phyloP scores from a whole-genome alignment of 2,113 vertebrate species.

The Atlantisia rogersi region DNA sequence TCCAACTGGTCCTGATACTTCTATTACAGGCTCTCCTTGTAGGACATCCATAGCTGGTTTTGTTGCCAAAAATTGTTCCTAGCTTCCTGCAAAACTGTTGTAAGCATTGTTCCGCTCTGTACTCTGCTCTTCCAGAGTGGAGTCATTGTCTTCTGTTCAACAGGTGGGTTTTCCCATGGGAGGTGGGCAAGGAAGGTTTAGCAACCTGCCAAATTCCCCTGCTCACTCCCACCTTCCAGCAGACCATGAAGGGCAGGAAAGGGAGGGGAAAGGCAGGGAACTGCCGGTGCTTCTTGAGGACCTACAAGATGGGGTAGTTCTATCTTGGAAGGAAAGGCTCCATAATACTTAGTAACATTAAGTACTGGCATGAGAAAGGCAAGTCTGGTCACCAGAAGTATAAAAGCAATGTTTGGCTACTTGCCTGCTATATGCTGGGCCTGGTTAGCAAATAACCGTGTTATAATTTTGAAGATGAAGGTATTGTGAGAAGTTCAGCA shows the following conservation, averaged over 20 bases:
- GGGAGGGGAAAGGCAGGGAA: not conserved
- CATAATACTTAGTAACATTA: not conserved
- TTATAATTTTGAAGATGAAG: not conserved
- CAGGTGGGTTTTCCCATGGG: rapidly evolving
- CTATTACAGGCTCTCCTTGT: not conserved
- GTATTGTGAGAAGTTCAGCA: not conserved
- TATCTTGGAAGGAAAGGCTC: not conserved
- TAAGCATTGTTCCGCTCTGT: rapidly evolving
- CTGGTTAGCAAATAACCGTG: rapidly evolving
- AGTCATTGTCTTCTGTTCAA: not conserved
- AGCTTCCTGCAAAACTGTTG: not conserved
- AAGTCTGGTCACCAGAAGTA: not conserved
- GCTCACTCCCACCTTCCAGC: not conserved
- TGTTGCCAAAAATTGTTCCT: not conserved
- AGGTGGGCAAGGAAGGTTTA: not conserved
- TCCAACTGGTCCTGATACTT: not conserved
- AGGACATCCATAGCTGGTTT: not conserved
- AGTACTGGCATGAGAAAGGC: not conserved
- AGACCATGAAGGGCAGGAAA: not conserved
- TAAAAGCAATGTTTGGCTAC: not conserved
- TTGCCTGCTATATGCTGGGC: not conserved
- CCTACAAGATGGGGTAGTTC: not conserved
- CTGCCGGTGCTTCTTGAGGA: not conserved
- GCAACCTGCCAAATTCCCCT: not conserved
- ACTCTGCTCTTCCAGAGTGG: rapidly evolving